Evolutionary conservation across 2,888 invertebrate genomes (phyloP), one percentile per base, ranked within the genome.

Genomic region (Argyresthia goedartella): DNA sequence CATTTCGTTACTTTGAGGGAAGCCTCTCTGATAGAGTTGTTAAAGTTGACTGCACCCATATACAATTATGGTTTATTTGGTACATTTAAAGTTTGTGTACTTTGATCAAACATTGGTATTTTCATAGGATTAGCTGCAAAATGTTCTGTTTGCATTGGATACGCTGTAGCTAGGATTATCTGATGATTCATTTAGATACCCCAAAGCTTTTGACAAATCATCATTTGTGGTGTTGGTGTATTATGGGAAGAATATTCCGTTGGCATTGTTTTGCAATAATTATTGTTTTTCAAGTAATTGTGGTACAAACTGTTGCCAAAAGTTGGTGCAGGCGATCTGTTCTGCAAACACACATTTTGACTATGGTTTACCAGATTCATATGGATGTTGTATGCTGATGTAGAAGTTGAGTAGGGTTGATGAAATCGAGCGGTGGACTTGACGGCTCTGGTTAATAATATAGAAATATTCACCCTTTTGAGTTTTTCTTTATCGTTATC

Each of bases 361-460:
- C 3, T 9, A 8, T n/a, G 39, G 39, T 39, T 39, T 39, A n/a
- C n/a, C 9, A 8, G 8, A 25, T 25, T 39, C 9, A 8, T 3
- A 1, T 39, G 3, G 3, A n/a, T 8, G 8, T 9, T 39, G n/a
- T 6, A 39, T 39, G n/a, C 39, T 4, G 39, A n/a, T 39, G 39
- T 8, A 11, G 39, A 11, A 8, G n/a, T 9, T n/a, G n/a, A 8
- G 1, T 39, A 3, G 1, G 13, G 25, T 6, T 36, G 44, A 46
- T 1, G 50, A 46, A 36, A 33, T 62, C 59, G 1, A 52, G 52
- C 0, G 69, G 71, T 3, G 67, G 66, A 1, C 58, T 63, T 0
- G 54, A 55, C 0, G 76, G 74, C 53, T 76, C 76, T 0, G 71
- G 71, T 33, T 63, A 69, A 0, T 46, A 14, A 8, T 68, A n/a